A percentile compares a stretch with the other conserved stretches of the same genome.
These are phyloP conservation scores for Brachyistius frenatus DNA, from an alignment of 2,113 vertebrate genomes.

Conservation along the genomic window DNA sequence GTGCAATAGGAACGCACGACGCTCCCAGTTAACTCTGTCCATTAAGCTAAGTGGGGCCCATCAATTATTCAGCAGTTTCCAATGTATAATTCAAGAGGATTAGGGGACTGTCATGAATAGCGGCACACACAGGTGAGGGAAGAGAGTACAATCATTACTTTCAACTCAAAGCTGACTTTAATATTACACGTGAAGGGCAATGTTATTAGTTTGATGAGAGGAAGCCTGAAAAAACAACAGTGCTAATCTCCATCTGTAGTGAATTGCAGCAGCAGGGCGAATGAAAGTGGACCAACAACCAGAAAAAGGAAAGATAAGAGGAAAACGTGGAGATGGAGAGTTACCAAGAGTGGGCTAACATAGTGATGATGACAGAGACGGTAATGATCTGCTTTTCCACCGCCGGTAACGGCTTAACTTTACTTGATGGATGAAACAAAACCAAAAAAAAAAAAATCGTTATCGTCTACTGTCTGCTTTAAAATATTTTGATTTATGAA, in stretches of 20 bases:
- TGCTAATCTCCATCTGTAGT: conserved; percentile 15
- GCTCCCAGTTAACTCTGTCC: conserved; percentile 78
- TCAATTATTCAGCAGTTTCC: conserved; percentile 76
- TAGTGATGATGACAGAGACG: neutral
- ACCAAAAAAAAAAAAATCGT: no score
- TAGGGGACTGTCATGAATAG: conserved; percentile 64
- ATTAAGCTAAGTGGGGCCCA: conserved; percentile 81
- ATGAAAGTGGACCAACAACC: neutral
- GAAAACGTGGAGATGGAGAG: conserved; percentile 24
- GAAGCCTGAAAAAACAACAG: conserved; percentile 6
- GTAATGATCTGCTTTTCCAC: no score
- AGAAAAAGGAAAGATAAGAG: neutral
- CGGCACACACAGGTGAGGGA: conserved; percentile 60
- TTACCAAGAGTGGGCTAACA: neutral
- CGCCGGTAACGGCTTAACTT: no score
- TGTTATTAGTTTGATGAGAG: conserved; percentile 1
- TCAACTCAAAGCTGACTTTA: conserved; percentile 17
- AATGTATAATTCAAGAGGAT: conserved; percentile 78
- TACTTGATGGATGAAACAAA: no score
- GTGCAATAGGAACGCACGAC: conserved; percentile 43
- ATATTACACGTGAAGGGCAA: conserved; percentile 12
- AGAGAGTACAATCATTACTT: conserved; percentile 6
- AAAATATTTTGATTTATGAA: conserved; percentile 28
- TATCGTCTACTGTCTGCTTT: neutral
- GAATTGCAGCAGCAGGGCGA: conserved; percentile 27